Evolutionary conservation across 53 echinoderm and acorn worm species (phyloP), one percentile per base, ranked within the genome.

Genomic region (Arbacia lixula): DNA sequence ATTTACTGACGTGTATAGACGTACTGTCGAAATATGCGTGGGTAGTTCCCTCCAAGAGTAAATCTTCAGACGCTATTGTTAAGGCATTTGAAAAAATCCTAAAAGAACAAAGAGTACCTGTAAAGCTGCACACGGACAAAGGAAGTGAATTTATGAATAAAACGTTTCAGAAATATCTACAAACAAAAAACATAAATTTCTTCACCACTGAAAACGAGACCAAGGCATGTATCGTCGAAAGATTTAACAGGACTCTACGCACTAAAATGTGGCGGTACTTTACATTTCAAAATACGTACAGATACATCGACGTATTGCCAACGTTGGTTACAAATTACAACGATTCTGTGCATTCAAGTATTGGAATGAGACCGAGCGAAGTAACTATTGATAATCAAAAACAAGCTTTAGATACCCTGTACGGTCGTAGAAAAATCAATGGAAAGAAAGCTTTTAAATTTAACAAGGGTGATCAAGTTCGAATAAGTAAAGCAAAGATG

Each of bases 121-220:
- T n/a, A 29, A 51, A 2, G 19, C 33, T 87, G 12, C 87, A 87
- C 35, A 80, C 80, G 10, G 79, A 87, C 46, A 87, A 87, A 83
- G 61, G 89, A 33, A 41, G 50, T 20, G 89, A 89, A 85, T 89
- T 89, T 75, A 3, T 65, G 20, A 89, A 89, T 27, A 8, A 24
- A 1, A 39, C 50, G 36, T 85, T 89, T 36, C 85, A 85, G 68
- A 85, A 85, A 4, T 85, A 49, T 32, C 71, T 89, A 1, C 40
- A 84, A 31, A 4, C n/a, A 1, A 14, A 76, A 12, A 42, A 85
- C 21, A 85, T 90, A 26, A 17, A 52, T 9, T 87, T 78, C 38
- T 83, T 86, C 57, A 86, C 83, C 4, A 85, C 73, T 2, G 71
- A 86, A 56, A 90, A 87, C 38, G 83, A 90, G 28, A 74, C 83